phyloP scores from a whole-genome alignment of 2,888 invertebrate genomes.

The Fragum fragum region DNA sequence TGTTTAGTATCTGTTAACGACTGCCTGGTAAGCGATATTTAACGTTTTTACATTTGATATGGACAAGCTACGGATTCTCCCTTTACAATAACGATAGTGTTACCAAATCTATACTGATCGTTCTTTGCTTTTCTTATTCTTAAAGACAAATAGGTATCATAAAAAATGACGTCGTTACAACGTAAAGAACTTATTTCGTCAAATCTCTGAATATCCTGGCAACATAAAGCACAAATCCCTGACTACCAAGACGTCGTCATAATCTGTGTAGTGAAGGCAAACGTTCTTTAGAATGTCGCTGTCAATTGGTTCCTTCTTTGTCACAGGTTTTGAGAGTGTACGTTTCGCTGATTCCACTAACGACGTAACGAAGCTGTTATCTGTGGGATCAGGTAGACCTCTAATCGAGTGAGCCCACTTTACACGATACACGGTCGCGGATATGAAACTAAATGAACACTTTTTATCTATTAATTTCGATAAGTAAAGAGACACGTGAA shows the following conservation, averaged over 20 bases:
- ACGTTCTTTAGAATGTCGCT: constrained; percentile 40
- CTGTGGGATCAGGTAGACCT: constrained; percentile 42
- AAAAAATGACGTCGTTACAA: constrained; percentile 11
- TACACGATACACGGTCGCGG: constrained; percentile 34
- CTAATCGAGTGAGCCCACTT: constrained; percentile 46
- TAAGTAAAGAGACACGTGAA: constrained; percentile 45
- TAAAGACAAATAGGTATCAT: constrained; percentile 4
- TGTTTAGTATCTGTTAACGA: too few relatives aligned
- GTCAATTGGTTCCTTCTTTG: constrained; percentile 55
- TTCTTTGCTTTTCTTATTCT: constrained; percentile 14
- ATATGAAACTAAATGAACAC: constrained; percentile 36
- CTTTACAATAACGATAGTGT: too few relatives aligned
- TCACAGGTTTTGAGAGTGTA: constrained; percentile 30
- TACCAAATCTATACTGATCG: too few relatives aligned
- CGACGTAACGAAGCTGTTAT: constrained; percentile 53
- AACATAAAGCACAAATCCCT: constrained; percentile 55
- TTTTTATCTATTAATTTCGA: constrained; percentile 48
- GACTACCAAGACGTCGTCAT: constrained; percentile 24
- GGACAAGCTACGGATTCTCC: too few relatives aligned
- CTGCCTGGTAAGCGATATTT: too few relatives aligned
- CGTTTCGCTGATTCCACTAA: constrained; percentile 54
- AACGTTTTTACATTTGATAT: too few relatives aligned
- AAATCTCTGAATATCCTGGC: neutral
- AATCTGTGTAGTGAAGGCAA: constrained; percentile 39
- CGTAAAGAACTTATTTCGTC: constrained; percentile 13